These are phyloP conservation scores for Ophioderma brevispina DNA, from an alignment of 35 echinoderm and acorn worm species.

Conservation along the genomic window DNA sequence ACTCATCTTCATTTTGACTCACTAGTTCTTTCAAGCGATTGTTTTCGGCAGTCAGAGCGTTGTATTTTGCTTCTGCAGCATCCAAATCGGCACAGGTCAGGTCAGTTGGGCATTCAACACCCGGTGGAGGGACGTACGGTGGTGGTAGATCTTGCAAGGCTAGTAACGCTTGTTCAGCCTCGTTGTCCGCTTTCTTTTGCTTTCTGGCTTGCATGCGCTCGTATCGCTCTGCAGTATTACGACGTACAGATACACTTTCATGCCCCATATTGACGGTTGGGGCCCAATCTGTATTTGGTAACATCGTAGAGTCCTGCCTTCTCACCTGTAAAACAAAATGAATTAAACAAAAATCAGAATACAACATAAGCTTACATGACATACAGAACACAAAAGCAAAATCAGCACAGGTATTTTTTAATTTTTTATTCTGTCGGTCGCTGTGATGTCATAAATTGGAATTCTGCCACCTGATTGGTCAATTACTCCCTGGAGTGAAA, in stretches of 20 bases:
- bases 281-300: background rate
- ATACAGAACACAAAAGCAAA: too few species aligned
- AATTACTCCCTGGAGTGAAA: too few species aligned
- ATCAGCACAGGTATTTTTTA: too few species aligned
- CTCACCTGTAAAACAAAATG: background rate
- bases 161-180: background rate
- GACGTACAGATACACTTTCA: background rate
- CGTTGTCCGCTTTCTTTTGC: background rate
- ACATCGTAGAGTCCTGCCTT: background rate
- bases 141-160: background rate
- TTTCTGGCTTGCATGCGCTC: background rate
- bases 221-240: background rate
- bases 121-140: background rate
- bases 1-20: background rate
- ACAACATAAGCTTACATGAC: too few species aligned
- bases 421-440: too few species aligned
- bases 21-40: background rate
- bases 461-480: too few species aligned
- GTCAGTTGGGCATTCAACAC: background rate
- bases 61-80: background rate
- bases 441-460: too few species aligned
- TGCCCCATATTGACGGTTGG: background rate
- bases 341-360: background rate
- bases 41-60: background rate
- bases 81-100: background rate